Evolutionary conservation across 1,140 invertebrate genomes (phyloP).

Genomic region (Idris sp.): DNA sequence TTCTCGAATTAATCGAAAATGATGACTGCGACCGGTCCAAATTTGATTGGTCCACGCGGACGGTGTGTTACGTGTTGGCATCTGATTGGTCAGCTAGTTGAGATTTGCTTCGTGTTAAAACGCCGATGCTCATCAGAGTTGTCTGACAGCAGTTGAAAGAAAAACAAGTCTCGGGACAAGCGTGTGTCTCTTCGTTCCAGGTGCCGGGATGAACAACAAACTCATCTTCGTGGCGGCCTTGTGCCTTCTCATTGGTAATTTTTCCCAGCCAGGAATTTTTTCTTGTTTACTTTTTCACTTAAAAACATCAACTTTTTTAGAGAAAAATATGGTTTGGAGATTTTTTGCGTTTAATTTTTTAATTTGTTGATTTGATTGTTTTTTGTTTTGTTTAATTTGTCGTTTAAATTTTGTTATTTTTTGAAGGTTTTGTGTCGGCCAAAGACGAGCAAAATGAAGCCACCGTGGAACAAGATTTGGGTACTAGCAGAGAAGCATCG

Average conservation of each 20-base stretch:
- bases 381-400: no score
- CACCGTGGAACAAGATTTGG: conserved; percentile 86
- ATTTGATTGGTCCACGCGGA: conserved; percentile 42
- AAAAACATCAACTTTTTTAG: no score
- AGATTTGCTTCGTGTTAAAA: conserved; percentile 20
- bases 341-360: no score
- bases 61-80: conserved; percentile 20
- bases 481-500: conserved; percentile 88
- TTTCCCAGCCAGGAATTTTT: background rate
- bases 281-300: no score
- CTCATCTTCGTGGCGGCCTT: conserved; percentile 76
- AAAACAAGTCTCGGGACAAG: conserved; percentile 2
- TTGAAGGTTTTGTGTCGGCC: conserved; percentile 69
- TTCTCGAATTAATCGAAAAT: conserved; percentile 27
- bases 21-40: conserved; percentile 10
- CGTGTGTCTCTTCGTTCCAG: background rate
- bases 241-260: conserved; percentile 79
- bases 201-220: conserved; percentile 78
- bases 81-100: conserved; percentile 15
- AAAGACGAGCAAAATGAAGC: conserved; percentile 76
- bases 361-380: no score
- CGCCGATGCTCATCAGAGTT: conserved; percentile 4
- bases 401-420: background rate
- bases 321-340: no score
- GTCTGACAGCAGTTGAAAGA: conserved; percentile 16